Conservation (phyloP, 2,888 invertebrate genomes). For the Salticus scenicus region DNA sequence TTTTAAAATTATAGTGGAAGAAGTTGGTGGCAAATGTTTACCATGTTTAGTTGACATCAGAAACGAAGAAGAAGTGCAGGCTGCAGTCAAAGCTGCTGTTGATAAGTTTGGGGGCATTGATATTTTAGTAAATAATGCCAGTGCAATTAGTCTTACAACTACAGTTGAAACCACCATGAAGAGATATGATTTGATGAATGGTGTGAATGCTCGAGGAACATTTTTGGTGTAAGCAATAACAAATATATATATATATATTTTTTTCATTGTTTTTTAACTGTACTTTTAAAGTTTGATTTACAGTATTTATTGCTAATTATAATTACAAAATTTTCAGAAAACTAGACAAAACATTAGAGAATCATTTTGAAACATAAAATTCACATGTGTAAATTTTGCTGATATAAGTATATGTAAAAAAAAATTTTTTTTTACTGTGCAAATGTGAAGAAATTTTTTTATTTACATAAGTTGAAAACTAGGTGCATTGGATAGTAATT, state of each 20-base stretch:
- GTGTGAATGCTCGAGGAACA: slow-evolving; percentile 94
- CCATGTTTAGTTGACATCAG: slow-evolving; percentile 92
- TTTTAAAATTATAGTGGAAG: slow-evolving; percentile 81
- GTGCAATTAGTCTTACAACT: slow-evolving; percentile 84
- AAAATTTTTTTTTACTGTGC: too few relatives aligned
- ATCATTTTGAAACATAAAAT: too few relatives aligned
- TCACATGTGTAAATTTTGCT: too few relatives aligned
- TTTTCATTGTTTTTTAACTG: too few relatives aligned
- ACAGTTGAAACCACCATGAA: slow-evolving; percentile 94
- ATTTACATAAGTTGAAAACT: too few relatives aligned
- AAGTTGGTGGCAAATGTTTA: slow-evolving; percentile 87
- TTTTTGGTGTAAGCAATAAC: slow-evolving; percentile 87
- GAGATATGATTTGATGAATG: slow-evolving; percentile 96
- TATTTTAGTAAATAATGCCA: slow-evolving; percentile 95
- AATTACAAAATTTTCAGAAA: too few relatives aligned
- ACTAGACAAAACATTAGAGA: too few relatives aligned
- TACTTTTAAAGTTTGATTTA: background rate
- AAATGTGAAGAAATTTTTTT: too few relatives aligned
- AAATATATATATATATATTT: background rate
- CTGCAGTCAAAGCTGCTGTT: slow-evolving; percentile 85
- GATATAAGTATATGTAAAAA: too few relatives aligned
- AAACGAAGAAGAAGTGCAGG: slow-evolving; percentile 84
- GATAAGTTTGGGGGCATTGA: slow-evolving; percentile 96
- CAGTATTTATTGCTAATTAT: too few relatives aligned
- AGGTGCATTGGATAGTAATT: too few relatives aligned